These are phyloP conservation scores for Dascyllus trimaculatus DNA, from an alignment of 2,113 vertebrate genomes.

Conservation along the genomic window DNA sequence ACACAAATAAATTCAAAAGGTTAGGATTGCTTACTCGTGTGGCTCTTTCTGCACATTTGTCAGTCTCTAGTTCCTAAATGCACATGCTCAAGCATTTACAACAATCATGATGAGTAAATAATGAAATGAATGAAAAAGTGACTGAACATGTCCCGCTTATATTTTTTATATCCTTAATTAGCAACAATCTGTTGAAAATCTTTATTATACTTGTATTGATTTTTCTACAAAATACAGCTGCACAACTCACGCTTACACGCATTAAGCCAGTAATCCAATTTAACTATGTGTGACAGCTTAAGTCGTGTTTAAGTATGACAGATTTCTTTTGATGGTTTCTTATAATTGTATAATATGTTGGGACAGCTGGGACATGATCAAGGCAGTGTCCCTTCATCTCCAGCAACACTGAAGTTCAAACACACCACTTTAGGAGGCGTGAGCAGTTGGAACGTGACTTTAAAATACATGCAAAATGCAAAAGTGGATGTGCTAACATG, in stretches of 20 bases:
- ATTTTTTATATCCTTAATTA: background rate
- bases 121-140: background rate
- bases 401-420: slow-evolving; percentile 12
- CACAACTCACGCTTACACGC: background rate
- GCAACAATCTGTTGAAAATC: too few species aligned
- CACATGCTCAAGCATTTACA: too few species aligned
- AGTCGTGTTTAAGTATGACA: too few species aligned
- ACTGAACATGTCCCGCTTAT: background rate
- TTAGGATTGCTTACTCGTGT: slow-evolving; percentile 16
- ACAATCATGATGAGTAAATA: too few species aligned
- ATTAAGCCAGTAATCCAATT: slow-evolving; percentile 7
- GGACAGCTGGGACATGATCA: background rate
- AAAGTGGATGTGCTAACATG: background rate
- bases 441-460: background rate
- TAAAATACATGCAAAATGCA: slow-evolving; percentile 9
- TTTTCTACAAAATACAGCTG: background rate
- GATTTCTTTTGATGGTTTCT: background rate
- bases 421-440: background rate
- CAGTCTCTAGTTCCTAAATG: too few species aligned
- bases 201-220: too few species aligned
- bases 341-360: background rate
- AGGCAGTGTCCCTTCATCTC: background rate
- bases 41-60: too few species aligned
- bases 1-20: slow-evolving; percentile 38
- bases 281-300: background rate